These are phyloP conservation scores for Bimastos eiseni DNA, from an alignment of 2,888 invertebrate genomes.

Conservation along the genomic window DNA sequence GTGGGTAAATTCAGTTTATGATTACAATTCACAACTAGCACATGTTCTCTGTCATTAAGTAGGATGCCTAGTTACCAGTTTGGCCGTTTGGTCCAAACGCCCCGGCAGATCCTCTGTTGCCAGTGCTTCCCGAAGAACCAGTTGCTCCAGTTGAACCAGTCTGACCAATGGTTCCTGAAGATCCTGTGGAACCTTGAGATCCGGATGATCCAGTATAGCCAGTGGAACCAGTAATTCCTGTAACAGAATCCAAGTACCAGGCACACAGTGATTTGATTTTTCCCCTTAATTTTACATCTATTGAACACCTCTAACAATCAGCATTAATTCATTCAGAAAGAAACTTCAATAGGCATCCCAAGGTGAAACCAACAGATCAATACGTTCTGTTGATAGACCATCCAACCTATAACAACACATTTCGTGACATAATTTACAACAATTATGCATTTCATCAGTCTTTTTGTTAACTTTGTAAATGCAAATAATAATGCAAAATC, in stretches of 20 bases:
- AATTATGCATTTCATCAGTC: no score
- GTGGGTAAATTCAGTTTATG: no score
- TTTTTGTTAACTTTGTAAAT: no score
- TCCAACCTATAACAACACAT: no score
- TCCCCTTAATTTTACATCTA: no score
- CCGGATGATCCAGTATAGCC: conserved; percentile 28
- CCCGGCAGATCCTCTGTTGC: conserved; percentile 7
- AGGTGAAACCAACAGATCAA: no score
- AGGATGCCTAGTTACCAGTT: not conserved
- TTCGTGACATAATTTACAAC: no score
- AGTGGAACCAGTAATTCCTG: not conserved
- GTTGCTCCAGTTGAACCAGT: conserved; percentile 14
- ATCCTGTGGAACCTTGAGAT: conserved; percentile 24
- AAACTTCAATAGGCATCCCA: no score
- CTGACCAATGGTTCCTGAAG: conserved; percentile 18
- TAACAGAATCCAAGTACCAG: not conserved
- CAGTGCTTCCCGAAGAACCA: conserved; percentile 20
- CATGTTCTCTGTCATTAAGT: not conserved
- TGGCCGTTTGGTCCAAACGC: conserved; percentile 10
- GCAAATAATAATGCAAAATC: no score
- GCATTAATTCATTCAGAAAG: no score
- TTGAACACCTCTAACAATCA: no score
- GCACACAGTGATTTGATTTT: not conserved
- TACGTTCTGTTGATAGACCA: no score
- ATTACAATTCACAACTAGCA: not conserved